Base-by-base conservation (phyloP, 2,888 invertebrate genomes). In the Netelia virgata region DNA sequence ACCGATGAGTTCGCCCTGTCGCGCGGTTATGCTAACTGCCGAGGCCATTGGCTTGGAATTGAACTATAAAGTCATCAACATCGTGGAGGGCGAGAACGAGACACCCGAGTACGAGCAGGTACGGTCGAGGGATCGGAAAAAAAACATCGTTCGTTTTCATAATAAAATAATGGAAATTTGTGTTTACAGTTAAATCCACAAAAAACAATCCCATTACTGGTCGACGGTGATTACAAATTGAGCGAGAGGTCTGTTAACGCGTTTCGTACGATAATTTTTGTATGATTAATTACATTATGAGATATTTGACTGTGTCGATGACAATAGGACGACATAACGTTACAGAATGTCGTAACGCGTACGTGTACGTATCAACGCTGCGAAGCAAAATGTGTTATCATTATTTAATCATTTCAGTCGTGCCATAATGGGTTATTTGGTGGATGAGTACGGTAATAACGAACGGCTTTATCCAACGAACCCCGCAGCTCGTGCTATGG, bases 381-480 rank as follows among this genome's bases (percentile, higher is more conserved):
- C 3, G 47, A 77, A 61, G 5, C 47, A 5, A 59, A 43, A 28
- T 11, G 77, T 23, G 28, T 6, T 6, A 36, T 69, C 47, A 75
- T 63, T 59, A 79, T 83, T 73, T 64, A 66, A 57, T 72, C 66
- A 69, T 89, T 91, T 84, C 77, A 94, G 94, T 85, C 94, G 94
- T n/a, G 94, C 94, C 1, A 94, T 94, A 73, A 91, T 94, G 88
- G 88, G 90, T 9, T 95, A 95, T 88, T 90, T 95, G 87, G 94
- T 92, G 9, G 94, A 94, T 85, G 92, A 94, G 83, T 95, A 94
- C 84, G 94, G 93, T 3, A 92, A 93, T 84, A 93, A 94, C 79
- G 91, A 91, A 68, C 89, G 90, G 57, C 88, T 94, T 14, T 94
- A 94, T 88, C 95, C 95, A 0, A 92, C 91, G 53, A 92, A 93